Evolutionary conservation across 2,888 invertebrate genomes (phyloP).

Genomic region (Luperina nickerlii): DNA sequence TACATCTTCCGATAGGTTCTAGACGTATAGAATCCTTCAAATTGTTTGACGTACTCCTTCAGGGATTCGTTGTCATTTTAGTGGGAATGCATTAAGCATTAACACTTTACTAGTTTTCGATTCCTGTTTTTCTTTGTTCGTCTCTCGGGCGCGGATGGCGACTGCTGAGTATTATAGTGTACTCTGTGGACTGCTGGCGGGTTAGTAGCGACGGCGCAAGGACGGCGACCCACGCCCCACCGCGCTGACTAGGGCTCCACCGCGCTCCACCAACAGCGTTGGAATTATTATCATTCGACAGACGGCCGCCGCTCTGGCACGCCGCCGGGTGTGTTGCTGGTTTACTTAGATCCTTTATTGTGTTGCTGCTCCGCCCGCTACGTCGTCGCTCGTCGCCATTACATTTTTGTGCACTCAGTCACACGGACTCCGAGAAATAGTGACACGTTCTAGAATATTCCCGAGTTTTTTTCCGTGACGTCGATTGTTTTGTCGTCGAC

Average conservation of each 20-base stretch:
- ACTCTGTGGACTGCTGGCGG: constrained; percentile 69
- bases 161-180: constrained; percentile 64
- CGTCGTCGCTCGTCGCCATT: constrained; percentile 37
- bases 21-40: constrained; percentile 2
- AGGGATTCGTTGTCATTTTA: constrained; percentile 71
- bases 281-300: constrained; percentile 73
- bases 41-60: constrained; percentile 60
- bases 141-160: constrained; percentile 78
- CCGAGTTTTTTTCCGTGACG: constrained; percentile 61
- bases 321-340: constrained; percentile 43
- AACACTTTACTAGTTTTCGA: constrained; percentile 56
- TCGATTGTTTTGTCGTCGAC: constrained; percentile 68
- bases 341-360: constrained; percentile 40
- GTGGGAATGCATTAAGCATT: constrained; percentile 70
- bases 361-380: constrained; percentile 40
- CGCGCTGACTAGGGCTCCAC: constrained; percentile 70
- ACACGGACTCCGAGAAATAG: constrained; percentile 22
- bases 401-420: constrained; percentile 43
- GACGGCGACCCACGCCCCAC: constrained; percentile 78
- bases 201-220: constrained; percentile 69
- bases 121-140: constrained; percentile 70
- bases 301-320: constrained; percentile 64
- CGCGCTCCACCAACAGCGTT: constrained; percentile 54
- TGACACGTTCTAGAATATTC: constrained; percentile 60
- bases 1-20: not conserved